These are phyloP conservation scores for Pemphigus obesinymphae DNA, from an alignment of 1,140 invertebrate genomes.

Conservation along the genomic window DNA sequence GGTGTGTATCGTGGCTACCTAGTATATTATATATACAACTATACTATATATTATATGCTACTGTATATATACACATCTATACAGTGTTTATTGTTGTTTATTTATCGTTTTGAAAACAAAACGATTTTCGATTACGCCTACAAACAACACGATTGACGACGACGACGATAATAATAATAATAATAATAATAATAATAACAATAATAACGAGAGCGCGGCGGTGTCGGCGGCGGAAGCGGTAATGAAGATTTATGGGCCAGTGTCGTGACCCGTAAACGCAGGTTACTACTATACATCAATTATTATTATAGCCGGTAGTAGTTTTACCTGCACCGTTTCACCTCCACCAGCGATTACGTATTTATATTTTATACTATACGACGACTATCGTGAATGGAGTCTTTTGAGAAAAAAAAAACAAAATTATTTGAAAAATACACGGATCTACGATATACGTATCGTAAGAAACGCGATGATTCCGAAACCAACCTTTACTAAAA, in stretches of 20 bases:
- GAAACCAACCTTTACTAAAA: no score
- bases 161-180: background rate
- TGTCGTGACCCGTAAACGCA: constrained; percentile 2
- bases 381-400: no score
- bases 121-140: background rate
- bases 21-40: no score
- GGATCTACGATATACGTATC: no score
- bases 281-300: background rate
- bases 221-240: background rate
- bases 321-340: background rate
- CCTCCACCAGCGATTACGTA: background rate
- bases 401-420: no score
- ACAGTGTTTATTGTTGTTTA: background rate
- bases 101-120: constrained; percentile 8
- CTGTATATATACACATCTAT: no score
- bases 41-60: no score
- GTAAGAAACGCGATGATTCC: no score
- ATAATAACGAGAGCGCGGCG: background rate
- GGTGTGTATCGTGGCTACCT: background rate
- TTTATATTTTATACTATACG: no score
- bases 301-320: no score
- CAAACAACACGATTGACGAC: background rate
- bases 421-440: no score
- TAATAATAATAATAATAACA: background rate
- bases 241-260: constrained; percentile 22